Conservation (phyloP, 2,888 invertebrate species). For the Ochropacha duplaris region DNA sequence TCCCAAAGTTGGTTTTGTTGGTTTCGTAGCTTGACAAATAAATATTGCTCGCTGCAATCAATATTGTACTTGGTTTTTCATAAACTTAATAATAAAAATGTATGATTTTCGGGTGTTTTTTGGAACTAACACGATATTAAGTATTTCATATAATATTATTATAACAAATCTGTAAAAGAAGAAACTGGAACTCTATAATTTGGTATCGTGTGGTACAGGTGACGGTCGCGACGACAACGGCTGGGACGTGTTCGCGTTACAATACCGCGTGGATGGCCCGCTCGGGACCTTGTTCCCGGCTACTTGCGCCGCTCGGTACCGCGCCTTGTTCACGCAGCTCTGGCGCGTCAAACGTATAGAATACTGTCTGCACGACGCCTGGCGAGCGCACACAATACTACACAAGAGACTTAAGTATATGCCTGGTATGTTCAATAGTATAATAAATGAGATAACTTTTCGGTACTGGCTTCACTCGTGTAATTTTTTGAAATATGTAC, state of each 20-base stretch:
- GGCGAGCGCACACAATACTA: slow-evolving; percentile 91
- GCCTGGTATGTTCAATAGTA: slow-evolving; percentile 79
- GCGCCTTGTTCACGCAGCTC: slow-evolving; percentile 92
- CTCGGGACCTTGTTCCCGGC: slow-evolving; percentile 92
- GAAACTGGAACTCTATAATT: too few relatives aligned
- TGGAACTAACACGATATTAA: too few relatives aligned
- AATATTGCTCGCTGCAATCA: too few relatives aligned
- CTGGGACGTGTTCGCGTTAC: slow-evolving; percentile 95
- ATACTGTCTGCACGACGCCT: slow-evolving; percentile 90
- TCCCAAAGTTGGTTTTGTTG: too few relatives aligned
- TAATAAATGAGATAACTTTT: not conserved
- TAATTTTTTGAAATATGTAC: too few relatives aligned
- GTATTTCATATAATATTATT: too few relatives aligned
- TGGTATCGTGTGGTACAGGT: slow-evolving; percentile 39
- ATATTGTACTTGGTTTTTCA: too few relatives aligned
- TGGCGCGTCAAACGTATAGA: slow-evolving; percentile 96
- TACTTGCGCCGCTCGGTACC: slow-evolving; percentile 88
- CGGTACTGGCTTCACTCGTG: too few relatives aligned
- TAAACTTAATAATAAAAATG: too few relatives aligned
- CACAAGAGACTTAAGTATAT: slow-evolving; percentile 87
- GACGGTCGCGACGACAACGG: slow-evolving; percentile 88
- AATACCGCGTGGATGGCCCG: slow-evolving; percentile 94
- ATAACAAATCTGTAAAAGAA: too few relatives aligned
- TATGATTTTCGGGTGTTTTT: too few relatives aligned
- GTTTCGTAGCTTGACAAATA: too few relatives aligned